phyloP scores from a whole-genome alignment of 2,888 invertebrate species.

The Drosophila cracens region DNA sequence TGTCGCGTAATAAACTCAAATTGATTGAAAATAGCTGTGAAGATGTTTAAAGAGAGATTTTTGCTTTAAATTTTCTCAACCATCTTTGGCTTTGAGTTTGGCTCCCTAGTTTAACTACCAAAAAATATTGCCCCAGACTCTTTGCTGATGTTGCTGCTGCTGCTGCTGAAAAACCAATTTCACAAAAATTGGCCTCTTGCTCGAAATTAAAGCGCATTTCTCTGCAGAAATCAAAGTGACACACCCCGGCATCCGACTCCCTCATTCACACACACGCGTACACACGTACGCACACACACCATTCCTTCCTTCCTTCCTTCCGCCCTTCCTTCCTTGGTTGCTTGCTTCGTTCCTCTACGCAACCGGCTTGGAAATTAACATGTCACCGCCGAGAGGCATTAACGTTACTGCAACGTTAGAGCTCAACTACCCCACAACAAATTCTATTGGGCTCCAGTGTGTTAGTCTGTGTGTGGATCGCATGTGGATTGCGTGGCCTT shows the following conservation, averaged over 20 bases:
- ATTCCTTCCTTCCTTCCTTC: not conserved
- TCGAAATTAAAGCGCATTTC: slow-evolving; percentile 64
- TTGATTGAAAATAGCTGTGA: slow-evolving; percentile 58
- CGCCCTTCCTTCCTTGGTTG: not conserved
- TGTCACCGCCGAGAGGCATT: slow-evolving; percentile 74
- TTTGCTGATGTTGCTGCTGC: slow-evolving; percentile 5
- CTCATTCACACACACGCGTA: not conserved
- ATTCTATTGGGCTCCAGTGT: not conserved
- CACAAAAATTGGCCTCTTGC: slow-evolving; percentile 67
- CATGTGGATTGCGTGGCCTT: slow-evolving; percentile 29
- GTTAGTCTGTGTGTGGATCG: slow-evolving; percentile 29
- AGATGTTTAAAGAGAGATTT: slow-evolving; percentile 27
- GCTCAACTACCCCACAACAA: not conserved
- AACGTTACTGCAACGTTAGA: slow-evolving; percentile 31
- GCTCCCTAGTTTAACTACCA: slow-evolving; percentile 2
- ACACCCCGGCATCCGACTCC: slow-evolving; percentile 12
- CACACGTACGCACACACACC: not conserved
- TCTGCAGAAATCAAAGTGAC: slow-evolving; percentile 63
- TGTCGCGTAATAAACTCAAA: slow-evolving; percentile 59
- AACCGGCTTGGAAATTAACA: slow-evolving; percentile 66
- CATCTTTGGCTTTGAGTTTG: not conserved
- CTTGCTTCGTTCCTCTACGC: slow-evolving; percentile 1
- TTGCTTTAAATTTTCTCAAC: not conserved
- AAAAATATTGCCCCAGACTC: slow-evolving; percentile 20
- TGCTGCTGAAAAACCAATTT: slow-evolving; percentile 58